Base-by-base conservation (phyloP, 1,140 invertebrate genomes). In the Wasmannia auropunctata region DNA sequence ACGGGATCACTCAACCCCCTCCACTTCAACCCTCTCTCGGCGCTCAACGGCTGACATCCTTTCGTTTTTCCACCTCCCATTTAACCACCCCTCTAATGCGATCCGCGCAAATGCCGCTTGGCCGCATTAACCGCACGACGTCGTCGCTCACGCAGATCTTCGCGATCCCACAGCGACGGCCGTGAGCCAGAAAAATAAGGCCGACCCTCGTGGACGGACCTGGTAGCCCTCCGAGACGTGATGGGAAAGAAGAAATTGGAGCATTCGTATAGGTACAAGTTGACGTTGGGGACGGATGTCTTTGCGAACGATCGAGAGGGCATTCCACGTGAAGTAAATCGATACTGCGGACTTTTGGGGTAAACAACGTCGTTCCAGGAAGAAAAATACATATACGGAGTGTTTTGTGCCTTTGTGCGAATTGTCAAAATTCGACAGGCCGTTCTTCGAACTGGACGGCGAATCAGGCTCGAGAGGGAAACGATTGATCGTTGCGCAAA, bases 31-130 rank as follows among this genome's bases (percentile, higher is more conserved):
- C 51, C 31, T n/a, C 25, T 62, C 16, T 43, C 69, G 58, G 43
- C 49, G 22, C 60, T 81, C 62, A n/a, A n/a, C 62, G 28, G 25
- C 34, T 34, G 22, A 51, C 63, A 22, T 51, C 31, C 65, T 65
- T 86, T 25, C 46, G 37, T 89, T 87, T 84, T 77, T 40, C 65
- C 51, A 51, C 28, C 46, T 19, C 10, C 79, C 80, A 74, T 87
- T n/a, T 88, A 77, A 69, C 31, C 65, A 56, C 14, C 49, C 56
- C 28, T 43, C 16, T 34, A 28, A 43, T 46, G 8, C 74, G 25
- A 43, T 46, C 14, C 74, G 25, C 81, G 34, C n/a, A n/a, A n/a
- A 75, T 40, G 11, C 31, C 16, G 19, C 37, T 31, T 51, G 46
- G 14, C 46, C 62, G 62, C 22, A 34, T 34, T 25, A 63, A 62